Base-by-base conservation (phyloP, 2,113 vertebrate species). In the Myrmophylax atrothorax region DNA sequence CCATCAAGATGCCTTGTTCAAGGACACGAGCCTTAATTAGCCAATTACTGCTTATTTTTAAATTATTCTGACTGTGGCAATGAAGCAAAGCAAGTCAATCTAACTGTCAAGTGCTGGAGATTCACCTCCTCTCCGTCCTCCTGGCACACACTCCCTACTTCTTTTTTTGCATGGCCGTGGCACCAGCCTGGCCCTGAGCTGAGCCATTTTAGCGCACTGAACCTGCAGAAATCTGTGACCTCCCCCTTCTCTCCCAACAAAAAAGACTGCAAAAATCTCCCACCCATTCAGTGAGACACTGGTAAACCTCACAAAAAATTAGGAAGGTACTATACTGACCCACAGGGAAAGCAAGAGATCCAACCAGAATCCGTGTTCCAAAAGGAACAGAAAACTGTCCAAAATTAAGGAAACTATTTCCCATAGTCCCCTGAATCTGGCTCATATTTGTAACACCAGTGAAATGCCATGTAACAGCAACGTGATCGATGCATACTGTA, bases 81-180 rank as follows among this genome's bases (percentile, higher is more conserved):
- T 7, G 42, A 58, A 97, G 80, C 42, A 93, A 88, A 80, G 55
- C 58, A 84, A 38, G 63, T 7, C 6, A 2, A 46, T 37, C 58
- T n/a, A 60, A 68, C n/a, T 50, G 29, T 18, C 49, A 62, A n/a
- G 33, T 58, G 79, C 37, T 75, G 53, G 60, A 85, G 53, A 79
- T 26, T 31, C 31, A 68, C 23, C 26, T 66, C 23, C 20, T 66
- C 63, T 75, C 63, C 59, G 80, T 25, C 46, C 50, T 76, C 25
- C 42, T 0, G 0, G 28, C 22, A 84, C 22, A 22, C 4, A 18
- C 31, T 26, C 18, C 29, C 18, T 42, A 23, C 9, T 23, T 49
- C 12, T 35, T 26, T 20, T 69, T 66, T 37, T 40, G 14, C 19
- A 24, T 1, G 1, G 9, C 5, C 35, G 28, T 0, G 0, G 47